These are phyloP conservation scores for Brachypalpus laphriformis DNA, from an alignment of 2,888 invertebrate species.

Conservation along the genomic window DNA sequence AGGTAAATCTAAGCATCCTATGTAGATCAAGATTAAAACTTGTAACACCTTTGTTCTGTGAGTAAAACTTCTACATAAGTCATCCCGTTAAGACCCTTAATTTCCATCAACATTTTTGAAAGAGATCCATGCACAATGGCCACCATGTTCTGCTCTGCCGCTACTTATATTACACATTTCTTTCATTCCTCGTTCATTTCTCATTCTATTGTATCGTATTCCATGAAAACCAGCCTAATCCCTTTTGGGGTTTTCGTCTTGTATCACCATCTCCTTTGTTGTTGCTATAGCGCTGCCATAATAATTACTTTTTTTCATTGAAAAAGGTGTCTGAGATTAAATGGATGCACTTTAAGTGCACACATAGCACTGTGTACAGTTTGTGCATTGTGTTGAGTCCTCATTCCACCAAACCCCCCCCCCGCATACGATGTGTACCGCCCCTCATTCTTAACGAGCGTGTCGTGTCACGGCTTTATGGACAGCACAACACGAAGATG, in stretches of 20 bases:
- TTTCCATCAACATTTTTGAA: neutral
- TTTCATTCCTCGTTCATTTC: slow-evolving; percentile 56
- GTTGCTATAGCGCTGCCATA: slow-evolving; percentile 40
- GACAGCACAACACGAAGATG: slow-evolving; percentile 52
- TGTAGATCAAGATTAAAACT: too few relatives aligned
- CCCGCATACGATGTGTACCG: too few relatives aligned
- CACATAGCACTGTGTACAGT: slow-evolving; percentile 25
- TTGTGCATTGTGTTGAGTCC: slow-evolving; percentile 22
- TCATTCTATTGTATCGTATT: slow-evolving; percentile 43
- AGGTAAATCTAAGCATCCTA: too few relatives aligned
- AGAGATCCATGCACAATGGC: slow-evolving; percentile 4
- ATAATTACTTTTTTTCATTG: slow-evolving; percentile 25
- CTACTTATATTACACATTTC: slow-evolving; percentile 14
- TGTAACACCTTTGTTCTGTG: too few relatives aligned
- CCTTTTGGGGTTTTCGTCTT: slow-evolving; percentile 40
- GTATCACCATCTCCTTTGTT: slow-evolving; percentile 38
- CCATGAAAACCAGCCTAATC: slow-evolving; percentile 32
- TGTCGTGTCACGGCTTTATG: slow-evolving; percentile 47
- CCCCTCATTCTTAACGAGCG: slow-evolving; percentile 2
- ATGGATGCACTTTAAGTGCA: slow-evolving; percentile 68
- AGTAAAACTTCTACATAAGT: too few relatives aligned
- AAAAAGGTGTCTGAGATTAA: slow-evolving; percentile 70
- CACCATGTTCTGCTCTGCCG: neutral
- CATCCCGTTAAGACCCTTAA: neutral
- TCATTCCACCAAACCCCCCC: neutral